Evolutionary conservation across 2,113 vertebrate genomes (phyloP).

Genomic region (Girardinichthys multiradiatus): DNA sequence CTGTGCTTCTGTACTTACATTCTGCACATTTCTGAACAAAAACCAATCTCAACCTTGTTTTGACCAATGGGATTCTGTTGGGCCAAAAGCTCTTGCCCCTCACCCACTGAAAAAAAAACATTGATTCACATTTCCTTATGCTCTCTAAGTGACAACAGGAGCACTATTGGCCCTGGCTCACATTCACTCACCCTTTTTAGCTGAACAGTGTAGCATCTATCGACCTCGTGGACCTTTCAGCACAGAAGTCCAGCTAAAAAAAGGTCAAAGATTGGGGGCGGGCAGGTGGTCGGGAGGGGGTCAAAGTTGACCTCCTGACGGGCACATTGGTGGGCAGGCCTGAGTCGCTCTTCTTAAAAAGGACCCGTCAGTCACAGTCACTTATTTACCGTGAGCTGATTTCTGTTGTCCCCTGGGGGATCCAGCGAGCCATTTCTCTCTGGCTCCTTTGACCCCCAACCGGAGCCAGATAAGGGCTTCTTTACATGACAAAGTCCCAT

Average conservation of each 20-base stretch:
- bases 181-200: neutral
- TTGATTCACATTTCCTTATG: neutral
- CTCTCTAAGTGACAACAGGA: too few relatives aligned
- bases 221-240: conserved; percentile 11
- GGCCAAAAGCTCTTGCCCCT: neutral
- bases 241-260: conserved; percentile 53
- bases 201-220: neutral
- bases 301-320: conserved; percentile 72
- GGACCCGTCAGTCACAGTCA: conserved; percentile 77
- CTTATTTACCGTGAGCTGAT: conserved; percentile 66
- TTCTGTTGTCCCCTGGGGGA: conserved; percentile 62
- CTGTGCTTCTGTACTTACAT: neutral
- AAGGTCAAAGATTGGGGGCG: conserved; percentile 63
- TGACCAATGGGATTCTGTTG: neutral
- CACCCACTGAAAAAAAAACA: neutral
- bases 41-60: neutral
- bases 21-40: neutral
- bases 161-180: neutral
- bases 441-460: conserved; percentile 61
- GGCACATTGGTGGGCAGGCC: conserved; percentile 64
- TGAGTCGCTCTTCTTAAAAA: conserved; percentile 64
- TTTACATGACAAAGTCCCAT: conserved; percentile 83
- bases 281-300: conserved; percentile 75
- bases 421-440: conserved; percentile 52
- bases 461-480: conserved; percentile 71